Evolutionary conservation across 2,113 vertebrate genomes (phyloP), one percentile per base, ranked within the genome.

Genomic region (Dasypus novemcinctus): DNA sequence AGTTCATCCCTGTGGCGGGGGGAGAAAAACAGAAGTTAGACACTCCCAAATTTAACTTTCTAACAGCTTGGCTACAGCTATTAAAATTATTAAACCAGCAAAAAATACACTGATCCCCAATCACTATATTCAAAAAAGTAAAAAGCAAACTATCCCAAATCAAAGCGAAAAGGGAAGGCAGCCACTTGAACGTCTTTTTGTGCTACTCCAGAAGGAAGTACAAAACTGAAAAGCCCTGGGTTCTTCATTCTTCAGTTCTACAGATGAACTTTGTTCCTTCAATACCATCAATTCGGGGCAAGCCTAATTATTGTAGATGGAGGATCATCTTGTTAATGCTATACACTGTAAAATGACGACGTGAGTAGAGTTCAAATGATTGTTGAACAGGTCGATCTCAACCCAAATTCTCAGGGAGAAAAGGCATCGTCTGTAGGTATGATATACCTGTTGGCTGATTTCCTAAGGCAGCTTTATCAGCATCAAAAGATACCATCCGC

Each of bases 1-100:
- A 99, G 99, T 99, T 99, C 99, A 98, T 99, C 99, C 99, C 99
- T 99, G 98, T 49, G 95, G 97, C 96, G 91, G 95, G 46, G 98
- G 97, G 98, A 98, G 91, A 97, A n/a, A 95, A 96, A 61, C 59
- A 81, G 76, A 59, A 80, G 81, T 98, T 96, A 97, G 57, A 61
- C 69, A 94, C 86, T 88, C n/a, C 11, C 92, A 54, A 54, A 52
- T 90, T 4, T 87, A 78, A 36, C 81, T 72, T 78, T 59, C 79
- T 69, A 23, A 18, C 29, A 88, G 27, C 72, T 97, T 52, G 94
- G 82, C 91, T 57, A 96, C 66, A 92, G 20, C 36, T 87, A 84
- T 5, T 75, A 69, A 95, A 83, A 23, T n/a, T 87, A 86, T 5
- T 72, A 71, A 95, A 83, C 96, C 93, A 95, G n/a, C 57, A 61